Conservation (phyloP, 2,113 vertebrate genomes). For the Lota lota region DNA sequence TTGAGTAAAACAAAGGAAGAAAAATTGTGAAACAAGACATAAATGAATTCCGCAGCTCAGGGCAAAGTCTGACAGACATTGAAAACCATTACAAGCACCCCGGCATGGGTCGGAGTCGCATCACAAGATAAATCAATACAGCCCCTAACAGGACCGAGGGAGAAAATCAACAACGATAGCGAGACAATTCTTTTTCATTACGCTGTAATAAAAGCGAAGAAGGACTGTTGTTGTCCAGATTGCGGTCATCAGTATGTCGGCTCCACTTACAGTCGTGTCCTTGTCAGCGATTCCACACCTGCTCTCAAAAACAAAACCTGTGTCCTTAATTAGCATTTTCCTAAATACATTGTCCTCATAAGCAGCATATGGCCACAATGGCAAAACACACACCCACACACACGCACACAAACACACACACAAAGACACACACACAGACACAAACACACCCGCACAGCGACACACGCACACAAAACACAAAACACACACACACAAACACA, state of each 20-base stretch:
- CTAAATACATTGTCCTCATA: slow-evolving; percentile 26
- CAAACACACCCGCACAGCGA: too few relatives aligned
- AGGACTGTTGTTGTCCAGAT: slow-evolving; percentile 35
- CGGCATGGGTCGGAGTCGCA: slow-evolving; percentile 36
- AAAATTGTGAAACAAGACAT: too few relatives aligned
- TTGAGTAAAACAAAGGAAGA: slow-evolving; percentile 5
- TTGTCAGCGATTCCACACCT: slow-evolving; percentile 61
- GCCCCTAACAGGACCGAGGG: slow-evolving; percentile 39
- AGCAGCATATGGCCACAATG: neutral
- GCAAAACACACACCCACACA: slow-evolving; percentile 1
- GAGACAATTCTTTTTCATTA: slow-evolving; percentile 65
- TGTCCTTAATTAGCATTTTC: slow-evolving; percentile 40
- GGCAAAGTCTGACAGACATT: slow-evolving; percentile 17
- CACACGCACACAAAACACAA: too few relatives aligned
- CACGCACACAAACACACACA: neutral
- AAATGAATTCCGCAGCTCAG: slow-evolving; percentile 11
- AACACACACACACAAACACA: too few relatives aligned
- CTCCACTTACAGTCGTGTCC: slow-evolving; percentile 45
- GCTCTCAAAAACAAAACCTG: slow-evolving; percentile 41
- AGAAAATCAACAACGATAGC: slow-evolving; percentile 41
- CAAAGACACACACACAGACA: neutral
- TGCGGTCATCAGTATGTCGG: slow-evolving; percentile 27
- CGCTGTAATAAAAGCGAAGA: slow-evolving; percentile 46
- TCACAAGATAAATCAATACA: slow-evolving; percentile 59
- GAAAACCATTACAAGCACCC: slow-evolving; percentile 48